These are phyloP conservation scores for Lacanobia oleracea DNA, from an alignment of 2,888 invertebrate genomes.

Conservation along the genomic window DNA sequence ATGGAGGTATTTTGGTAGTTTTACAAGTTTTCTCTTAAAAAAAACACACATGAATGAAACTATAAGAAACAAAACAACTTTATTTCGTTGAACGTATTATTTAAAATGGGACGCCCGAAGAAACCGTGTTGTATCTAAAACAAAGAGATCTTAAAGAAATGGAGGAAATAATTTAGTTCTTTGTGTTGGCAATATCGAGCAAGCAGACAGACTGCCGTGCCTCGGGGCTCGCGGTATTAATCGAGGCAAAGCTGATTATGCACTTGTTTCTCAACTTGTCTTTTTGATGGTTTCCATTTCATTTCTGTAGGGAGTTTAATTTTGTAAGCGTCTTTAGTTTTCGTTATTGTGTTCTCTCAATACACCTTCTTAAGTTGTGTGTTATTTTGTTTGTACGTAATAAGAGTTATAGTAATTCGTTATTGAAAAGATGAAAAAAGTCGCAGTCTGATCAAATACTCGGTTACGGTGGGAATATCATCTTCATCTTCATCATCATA, in stretches of 20 bases:
- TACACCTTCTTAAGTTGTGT: constrained; percentile 1
- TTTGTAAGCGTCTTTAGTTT: constrained; percentile 61
- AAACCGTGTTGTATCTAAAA: constrained; percentile 79
- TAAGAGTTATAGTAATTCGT: too few relatives aligned
- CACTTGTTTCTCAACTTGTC: constrained; percentile 80
- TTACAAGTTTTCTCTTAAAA: too few relatives aligned
- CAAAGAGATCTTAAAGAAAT: constrained; percentile 84
- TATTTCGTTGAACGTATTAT: constrained; percentile 43
- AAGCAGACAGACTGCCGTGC: constrained; percentile 72
- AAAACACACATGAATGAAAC: constrained; percentile 2
- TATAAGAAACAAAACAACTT: constrained; percentile 39
- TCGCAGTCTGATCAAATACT: too few relatives aligned
- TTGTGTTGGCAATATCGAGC: constrained; percentile 86
- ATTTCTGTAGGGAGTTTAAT: constrained; percentile 66
- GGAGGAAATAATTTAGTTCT: constrained; percentile 88
- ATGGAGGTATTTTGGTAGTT: too few relatives aligned
- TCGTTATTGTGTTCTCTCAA: constrained; percentile 11
- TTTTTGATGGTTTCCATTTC: constrained; percentile 78
- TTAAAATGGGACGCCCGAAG: constrained; percentile 55
- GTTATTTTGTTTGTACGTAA: background rate
- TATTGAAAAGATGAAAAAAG: too few relatives aligned
- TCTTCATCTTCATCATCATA: too few relatives aligned
- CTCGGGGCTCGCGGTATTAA: constrained; percentile 86
- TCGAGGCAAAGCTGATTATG: constrained; percentile 89
- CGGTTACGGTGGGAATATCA: too few relatives aligned